phyloP scores from a whole-genome alignment of 2,113 vertebrate species.

The Heterotilapia buettikoferi region DNA sequence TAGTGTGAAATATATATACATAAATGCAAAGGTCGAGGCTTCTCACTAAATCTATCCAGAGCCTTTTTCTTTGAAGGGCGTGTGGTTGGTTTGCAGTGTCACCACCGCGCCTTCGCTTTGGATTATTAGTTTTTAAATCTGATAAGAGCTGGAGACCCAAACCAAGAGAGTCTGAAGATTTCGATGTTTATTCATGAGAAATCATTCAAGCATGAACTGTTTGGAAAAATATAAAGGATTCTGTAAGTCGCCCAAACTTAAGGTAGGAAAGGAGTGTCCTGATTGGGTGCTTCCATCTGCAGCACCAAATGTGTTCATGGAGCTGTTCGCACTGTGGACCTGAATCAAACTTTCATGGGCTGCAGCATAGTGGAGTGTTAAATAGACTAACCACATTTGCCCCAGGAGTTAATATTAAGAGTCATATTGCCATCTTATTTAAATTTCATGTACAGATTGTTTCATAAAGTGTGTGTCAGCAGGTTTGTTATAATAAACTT shows the following conservation, averaged over 20 bases:
- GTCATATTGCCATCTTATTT: background rate
- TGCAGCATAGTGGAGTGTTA: background rate
- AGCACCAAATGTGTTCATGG: background rate
- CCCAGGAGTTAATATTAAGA: background rate
- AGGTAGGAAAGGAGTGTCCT: background rate
- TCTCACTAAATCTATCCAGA: background rate
- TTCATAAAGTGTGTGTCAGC: background rate
- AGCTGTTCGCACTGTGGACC: background rate
- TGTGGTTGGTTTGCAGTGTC: background rate
- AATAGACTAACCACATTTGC: background rate
- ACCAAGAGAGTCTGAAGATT: background rate
- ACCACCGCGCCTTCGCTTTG: background rate
- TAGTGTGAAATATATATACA: background rate
- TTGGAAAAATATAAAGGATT: background rate
- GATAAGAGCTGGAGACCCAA: background rate
- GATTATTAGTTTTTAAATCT: background rate
- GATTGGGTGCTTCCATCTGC: background rate
- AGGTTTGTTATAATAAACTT: background rate
- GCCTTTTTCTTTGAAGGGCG: background rate
- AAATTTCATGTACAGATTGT: background rate
- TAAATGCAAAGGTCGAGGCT: constrained; percentile 2
- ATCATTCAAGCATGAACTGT: background rate
- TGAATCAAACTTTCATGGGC: background rate
- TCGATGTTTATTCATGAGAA: background rate
- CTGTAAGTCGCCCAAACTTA: background rate